These are phyloP conservation scores for Pantherophis guttatus DNA, from an alignment of 2,113 vertebrate genomes.

Conservation along the genomic window DNA sequence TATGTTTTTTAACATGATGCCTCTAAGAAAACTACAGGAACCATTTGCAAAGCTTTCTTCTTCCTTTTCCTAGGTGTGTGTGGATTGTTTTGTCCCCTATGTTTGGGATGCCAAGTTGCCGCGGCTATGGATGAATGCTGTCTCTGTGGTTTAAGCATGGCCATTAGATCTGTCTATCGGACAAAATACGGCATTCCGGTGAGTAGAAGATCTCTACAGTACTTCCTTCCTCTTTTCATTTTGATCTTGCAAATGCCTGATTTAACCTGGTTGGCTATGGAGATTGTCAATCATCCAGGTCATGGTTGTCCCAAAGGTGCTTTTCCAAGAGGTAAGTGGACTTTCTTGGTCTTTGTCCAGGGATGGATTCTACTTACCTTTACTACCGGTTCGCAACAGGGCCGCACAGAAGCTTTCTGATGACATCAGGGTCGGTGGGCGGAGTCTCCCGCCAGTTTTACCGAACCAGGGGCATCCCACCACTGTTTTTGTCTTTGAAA, in stretches of 20 bases:
- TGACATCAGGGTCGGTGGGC: too few relatives aligned
- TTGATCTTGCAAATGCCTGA: neutral
- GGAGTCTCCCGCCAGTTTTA: too few relatives aligned
- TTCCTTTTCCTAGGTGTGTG: slow-evolving; percentile 65
- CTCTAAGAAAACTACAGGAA: neutral
- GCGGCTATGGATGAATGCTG: slow-evolving; percentile 79
- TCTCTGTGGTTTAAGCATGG: slow-evolving; percentile 65
- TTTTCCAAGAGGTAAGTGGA: neutral
- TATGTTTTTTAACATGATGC: neutral
- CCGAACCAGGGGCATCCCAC: too few relatives aligned
- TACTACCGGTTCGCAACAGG: too few relatives aligned
- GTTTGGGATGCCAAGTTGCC: slow-evolving; percentile 73
- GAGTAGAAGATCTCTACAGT: slow-evolving; percentile 19
- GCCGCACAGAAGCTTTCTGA: too few relatives aligned
- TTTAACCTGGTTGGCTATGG: neutral
- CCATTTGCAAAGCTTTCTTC: neutral
- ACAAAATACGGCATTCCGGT: slow-evolving; percentile 82
- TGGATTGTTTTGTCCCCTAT: slow-evolving; percentile 63
- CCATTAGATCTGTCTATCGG: slow-evolving; percentile 81
- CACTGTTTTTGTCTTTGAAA: neutral
- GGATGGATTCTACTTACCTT: too few relatives aligned
- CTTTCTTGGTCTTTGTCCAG: neutral
- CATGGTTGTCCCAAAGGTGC: neutral
- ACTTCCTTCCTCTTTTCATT: neutral
- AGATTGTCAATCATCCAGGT: neutral